Conservation (phyloP, 2,797 vertebrate genomes). For the Pseudocheirus occidentalis region DNA sequence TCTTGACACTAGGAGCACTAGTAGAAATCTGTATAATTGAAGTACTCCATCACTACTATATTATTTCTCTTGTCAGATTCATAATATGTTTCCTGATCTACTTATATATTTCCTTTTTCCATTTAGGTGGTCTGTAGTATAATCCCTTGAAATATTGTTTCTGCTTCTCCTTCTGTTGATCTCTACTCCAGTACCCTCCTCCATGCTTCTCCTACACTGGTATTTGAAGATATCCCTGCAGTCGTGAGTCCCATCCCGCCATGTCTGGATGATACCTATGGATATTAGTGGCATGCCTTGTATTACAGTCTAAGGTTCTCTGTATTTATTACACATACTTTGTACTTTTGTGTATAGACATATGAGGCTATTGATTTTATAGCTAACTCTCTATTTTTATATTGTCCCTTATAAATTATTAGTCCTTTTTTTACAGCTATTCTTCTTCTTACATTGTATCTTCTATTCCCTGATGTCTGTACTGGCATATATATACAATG, state of each 20-base stretch:
- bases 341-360: not conserved
- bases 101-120: not conserved
- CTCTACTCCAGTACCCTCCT: not conserved
- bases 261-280: not conserved
- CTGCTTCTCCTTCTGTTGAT: not conserved
- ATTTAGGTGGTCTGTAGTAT: not conserved
- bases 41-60: not conserved
- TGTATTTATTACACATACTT: not conserved
- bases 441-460: not conserved
- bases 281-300: not conserved
- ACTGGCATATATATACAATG: not conserved
- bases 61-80: not conserved
- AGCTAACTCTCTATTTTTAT: not conserved
- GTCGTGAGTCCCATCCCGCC: not conserved
- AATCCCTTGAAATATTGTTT: not conserved
- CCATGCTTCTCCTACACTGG: not conserved
- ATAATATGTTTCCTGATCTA: not conserved
- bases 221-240: not conserved
- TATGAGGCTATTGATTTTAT: not conserved
- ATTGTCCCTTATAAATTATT: not conserved
- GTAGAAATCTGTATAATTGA: not conserved
- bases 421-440: not conserved
- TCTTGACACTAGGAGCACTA: not conserved
- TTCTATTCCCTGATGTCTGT: not conserved
- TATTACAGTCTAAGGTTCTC: not conserved